These are phyloP conservation scores for Popillia japonica DNA, from an alignment of 1,140 invertebrate genomes.

Conservation along the genomic window DNA sequence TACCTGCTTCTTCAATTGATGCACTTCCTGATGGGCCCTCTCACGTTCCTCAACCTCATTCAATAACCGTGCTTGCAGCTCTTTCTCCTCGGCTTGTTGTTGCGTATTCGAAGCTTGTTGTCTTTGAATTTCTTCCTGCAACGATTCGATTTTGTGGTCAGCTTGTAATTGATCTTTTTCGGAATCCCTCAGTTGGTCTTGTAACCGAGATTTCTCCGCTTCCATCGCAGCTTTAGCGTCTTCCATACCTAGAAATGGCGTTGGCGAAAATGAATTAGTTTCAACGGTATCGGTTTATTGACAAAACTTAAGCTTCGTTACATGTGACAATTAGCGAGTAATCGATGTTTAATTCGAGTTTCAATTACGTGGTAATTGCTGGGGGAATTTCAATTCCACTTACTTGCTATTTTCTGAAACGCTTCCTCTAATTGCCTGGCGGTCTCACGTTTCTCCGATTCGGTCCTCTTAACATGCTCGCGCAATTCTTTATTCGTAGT, in stretches of 20 bases:
- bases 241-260: slow-evolving; percentile 69
- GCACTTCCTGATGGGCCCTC: slow-evolving; percentile 73
- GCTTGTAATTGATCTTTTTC: slow-evolving; percentile 76
- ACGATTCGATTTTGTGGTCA: slow-evolving; percentile 69
- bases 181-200: slow-evolving; percentile 77
- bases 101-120: slow-evolving; percentile 73
- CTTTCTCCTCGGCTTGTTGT: slow-evolving; percentile 78
- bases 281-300: background rate
- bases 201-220: slow-evolving; percentile 72
- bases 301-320: background rate
- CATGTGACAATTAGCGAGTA: no score
- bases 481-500: slow-evolving; percentile 84
- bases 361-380: background rate
- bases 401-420: slow-evolving; percentile 81
- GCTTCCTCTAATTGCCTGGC: slow-evolving; percentile 80
- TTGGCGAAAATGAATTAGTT: no score
- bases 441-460: slow-evolving; percentile 85
- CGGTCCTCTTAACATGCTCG: slow-evolving; percentile 82
- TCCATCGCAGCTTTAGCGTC: slow-evolving; percentile 78
- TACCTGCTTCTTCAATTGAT: slow-evolving; percentile 76
- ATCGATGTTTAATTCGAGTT: no score
- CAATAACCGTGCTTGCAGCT: slow-evolving; percentile 78
- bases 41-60: slow-evolving; percentile 81
- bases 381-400: slow-evolving; percentile 44
- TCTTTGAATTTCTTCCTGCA: slow-evolving; percentile 76